Evolutionary conservation across 2,113 vertebrate genomes (phyloP).

Genomic region (Chitala chitala): DNA sequence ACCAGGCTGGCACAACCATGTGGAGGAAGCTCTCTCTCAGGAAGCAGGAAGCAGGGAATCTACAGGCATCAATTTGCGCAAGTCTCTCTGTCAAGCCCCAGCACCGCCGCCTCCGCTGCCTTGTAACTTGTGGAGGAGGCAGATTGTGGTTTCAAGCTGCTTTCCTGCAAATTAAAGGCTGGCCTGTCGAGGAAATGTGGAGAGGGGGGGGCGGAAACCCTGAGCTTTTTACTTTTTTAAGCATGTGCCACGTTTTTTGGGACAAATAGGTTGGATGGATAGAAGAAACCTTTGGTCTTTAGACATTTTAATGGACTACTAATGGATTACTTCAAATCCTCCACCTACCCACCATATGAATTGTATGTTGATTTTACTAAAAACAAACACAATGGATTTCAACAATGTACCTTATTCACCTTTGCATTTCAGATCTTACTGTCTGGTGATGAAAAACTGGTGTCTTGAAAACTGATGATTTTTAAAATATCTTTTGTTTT

Average conservation of each 20-base stretch:
- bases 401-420: neutral
- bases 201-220: conserved; percentile 6
- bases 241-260: conserved; percentile 8
- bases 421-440: no score
- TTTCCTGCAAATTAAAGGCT: conserved; percentile 24
- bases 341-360: no score
- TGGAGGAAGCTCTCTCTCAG: neutral
- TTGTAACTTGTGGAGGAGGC: neutral
- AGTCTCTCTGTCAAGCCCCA: neutral
- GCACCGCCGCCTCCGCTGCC: neutral
- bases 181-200: neutral
- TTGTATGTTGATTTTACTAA: no score
- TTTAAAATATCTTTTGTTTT: no score
- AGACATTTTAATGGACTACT: neutral
- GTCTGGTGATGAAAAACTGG: no score
- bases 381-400: no score
- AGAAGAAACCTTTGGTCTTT: neutral
- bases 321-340: neutral
- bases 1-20: neutral
- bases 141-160: conserved; percentile 19
- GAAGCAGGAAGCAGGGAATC: neutral
- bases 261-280: neutral
- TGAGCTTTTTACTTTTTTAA: conserved; percentile 6
- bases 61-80: neutral
- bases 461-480: no score